Conservation (phyloP, 2,888 invertebrate species). For the Galeopsomyia nigrocyanea region DNA sequence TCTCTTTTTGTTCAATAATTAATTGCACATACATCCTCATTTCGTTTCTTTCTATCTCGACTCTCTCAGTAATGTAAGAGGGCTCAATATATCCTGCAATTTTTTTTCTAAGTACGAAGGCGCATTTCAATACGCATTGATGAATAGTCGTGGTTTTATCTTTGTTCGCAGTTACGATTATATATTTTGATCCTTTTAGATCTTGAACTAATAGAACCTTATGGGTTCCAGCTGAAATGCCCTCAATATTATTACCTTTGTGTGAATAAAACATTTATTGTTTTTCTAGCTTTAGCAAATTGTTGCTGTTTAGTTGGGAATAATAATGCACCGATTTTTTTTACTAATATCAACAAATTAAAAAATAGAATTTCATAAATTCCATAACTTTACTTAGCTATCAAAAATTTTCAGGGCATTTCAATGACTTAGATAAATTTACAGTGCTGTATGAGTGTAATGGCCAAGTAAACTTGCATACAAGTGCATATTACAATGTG, state of each 20-base stretch:
- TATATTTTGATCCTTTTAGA: constrained; percentile 17
- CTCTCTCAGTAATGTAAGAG: constrained; percentile 52
- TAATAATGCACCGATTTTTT: no score
- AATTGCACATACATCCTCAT: neutral
- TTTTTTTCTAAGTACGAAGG: constrained; percentile 66
- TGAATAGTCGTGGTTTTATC: constrained; percentile 45
- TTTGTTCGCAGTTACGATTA: constrained; percentile 42
- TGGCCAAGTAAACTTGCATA: constrained; percentile 40
- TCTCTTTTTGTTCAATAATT: neutral
- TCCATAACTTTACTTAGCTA: no score
- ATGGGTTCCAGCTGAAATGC: constrained; percentile 20
- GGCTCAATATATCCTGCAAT: constrained; percentile 61
- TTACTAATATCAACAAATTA: no score
- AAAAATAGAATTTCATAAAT: no score
- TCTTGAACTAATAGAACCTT: constrained; percentile 30
- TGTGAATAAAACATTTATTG: no score
- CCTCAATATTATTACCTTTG: neutral
- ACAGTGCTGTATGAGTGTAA: constrained; percentile 16
- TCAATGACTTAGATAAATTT: constrained; percentile 37
- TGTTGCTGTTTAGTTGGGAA: no score
- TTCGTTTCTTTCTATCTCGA: constrained; percentile 38
- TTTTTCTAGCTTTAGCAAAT: no score
- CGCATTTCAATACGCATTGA: constrained; percentile 33
- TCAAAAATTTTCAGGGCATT: constrained; percentile 9
- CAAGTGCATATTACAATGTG: constrained; percentile 41